Evolutionary conservation across 2,113 vertebrate genomes (phyloP), one percentile per base, ranked within the genome.

Genomic region (Sturnus vulgaris): DNA sequence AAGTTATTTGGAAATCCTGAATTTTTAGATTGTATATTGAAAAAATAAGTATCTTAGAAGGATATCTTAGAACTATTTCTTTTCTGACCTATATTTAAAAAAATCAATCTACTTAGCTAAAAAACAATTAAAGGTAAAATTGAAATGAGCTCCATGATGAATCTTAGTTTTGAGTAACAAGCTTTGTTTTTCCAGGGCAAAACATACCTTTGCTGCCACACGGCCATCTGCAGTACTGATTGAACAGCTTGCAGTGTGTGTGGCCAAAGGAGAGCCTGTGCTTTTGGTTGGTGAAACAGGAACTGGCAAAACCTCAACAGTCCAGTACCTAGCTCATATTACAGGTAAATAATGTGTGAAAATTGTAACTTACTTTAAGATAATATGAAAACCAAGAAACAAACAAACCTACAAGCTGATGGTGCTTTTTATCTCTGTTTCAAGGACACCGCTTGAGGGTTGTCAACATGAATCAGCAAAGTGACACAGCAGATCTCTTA

Each of bases 401-500:
- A 3, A 72, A 12, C 15, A 44, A 55, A 57, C 46, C 46, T 11
- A 21, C 12, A 46, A 33, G 46, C 5, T 86, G 30, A 88, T 55
- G 28, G 8, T 63, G 19, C 18, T 91, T 66, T 86, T 44, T 59
- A 0, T 84, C 92, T 73, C 80, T 93, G 55, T 90, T 98, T 92
- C 75, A 96, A 99, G 99, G 99, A 52, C 98, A 99, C 89, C 97
- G 64, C 92, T 93, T 99, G 90, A 97, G 98, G 42, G 99, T 99
- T 70, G 97, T 99, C 75, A 99, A 99, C 97, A 99, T 99, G 99
- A 99, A 99, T 96, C 99, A 99, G 80, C 99, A 99, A 94, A 99
- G 99, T 95, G 99, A 99, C 93, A 99, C 99, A 0, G 98, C 99
- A 33, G 99, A 99, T 97, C 98, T 99, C 6, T 98, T 99, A 47